Evolutionary conservation across 2,888 invertebrate genomes (phyloP).

Genomic region (Leptinotarsa rubiginosa): DNA sequence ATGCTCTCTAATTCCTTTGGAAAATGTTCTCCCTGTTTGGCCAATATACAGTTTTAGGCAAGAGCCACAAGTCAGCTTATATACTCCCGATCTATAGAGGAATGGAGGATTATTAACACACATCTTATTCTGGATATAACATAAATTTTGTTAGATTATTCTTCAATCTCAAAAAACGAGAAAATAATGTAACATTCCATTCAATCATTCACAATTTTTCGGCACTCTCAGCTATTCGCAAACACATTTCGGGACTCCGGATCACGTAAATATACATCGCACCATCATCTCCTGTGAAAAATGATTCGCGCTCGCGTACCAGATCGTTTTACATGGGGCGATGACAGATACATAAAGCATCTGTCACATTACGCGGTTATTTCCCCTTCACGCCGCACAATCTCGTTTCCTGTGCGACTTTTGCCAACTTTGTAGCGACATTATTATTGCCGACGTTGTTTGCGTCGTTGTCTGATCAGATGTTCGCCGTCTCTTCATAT

Average conservation of each 20-base stretch:
- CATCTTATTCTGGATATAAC: too few relatives aligned
- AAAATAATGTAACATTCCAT: too few relatives aligned
- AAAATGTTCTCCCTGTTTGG: too few relatives aligned
- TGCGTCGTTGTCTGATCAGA: slow-evolving; percentile 15
- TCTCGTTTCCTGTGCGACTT: slow-evolving; percentile 39
- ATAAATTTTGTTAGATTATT: too few relatives aligned
- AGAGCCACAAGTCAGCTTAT: too few relatives aligned
- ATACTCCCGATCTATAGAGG: too few relatives aligned
- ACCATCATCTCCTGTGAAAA: slow-evolving; percentile 9
- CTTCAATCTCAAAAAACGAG: too few relatives aligned
- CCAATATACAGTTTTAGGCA: too few relatives aligned
- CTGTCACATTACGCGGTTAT: slow-evolving; percentile 52
- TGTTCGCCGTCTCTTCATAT: slow-evolving; percentile 7
- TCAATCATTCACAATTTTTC: too few relatives aligned
- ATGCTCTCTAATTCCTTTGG: too few relatives aligned
- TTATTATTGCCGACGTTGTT: slow-evolving; percentile 25
- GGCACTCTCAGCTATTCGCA: too few relatives aligned
- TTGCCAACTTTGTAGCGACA: slow-evolving; percentile 24
- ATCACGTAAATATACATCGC: slow-evolving; percentile 3
- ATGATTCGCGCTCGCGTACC: slow-evolving; percentile 18
- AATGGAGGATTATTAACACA: too few relatives aligned
- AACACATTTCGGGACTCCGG: slow-evolving; percentile 8
- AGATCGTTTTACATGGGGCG: slow-evolving; percentile 33
- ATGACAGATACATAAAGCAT: slow-evolving; percentile 52
- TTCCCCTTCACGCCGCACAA: slow-evolving; percentile 46